Conservation (phyloP, 2,113 vertebrate species). For the Cebidichthys violaceus region DNA sequence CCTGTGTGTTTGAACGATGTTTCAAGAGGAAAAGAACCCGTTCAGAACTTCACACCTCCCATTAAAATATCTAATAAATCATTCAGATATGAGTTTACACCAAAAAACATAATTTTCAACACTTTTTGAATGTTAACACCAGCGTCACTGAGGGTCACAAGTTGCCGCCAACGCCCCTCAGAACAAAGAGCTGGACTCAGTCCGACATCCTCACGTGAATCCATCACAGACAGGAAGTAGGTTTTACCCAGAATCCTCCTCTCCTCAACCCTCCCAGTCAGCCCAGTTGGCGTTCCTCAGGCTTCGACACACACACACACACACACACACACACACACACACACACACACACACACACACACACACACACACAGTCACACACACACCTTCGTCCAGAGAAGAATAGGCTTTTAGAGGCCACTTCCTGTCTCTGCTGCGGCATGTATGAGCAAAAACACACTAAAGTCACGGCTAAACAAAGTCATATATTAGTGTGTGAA, state of each 20-base stretch:
- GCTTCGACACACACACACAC: slow-evolving; percentile 23
- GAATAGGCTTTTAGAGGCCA: slow-evolving; percentile 78
- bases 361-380: slow-evolving; percentile 38
- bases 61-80: no score
- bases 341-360: slow-evolving; percentile 40
- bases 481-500: slow-evolving; percentile 40
- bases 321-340: slow-evolving; percentile 22
- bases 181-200: slow-evolving; percentile 61
- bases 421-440: slow-evolving; percentile 72
- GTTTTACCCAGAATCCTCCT: slow-evolving; percentile 49
- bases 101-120: no score
- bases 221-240: slow-evolving; percentile 61
- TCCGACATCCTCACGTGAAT: slow-evolving; percentile 67
- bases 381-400: slow-evolving; percentile 65
- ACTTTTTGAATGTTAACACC: no score
- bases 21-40: neutral
- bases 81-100: no score
- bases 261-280: slow-evolving; percentile 34
- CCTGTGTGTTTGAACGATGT: neutral
- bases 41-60: neutral
- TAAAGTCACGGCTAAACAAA: slow-evolving; percentile 47
- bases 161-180: slow-evolving; percentile 39
- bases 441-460: slow-evolving; percentile 59
- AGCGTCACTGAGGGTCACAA: slow-evolving; percentile 16
- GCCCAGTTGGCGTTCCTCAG: neutral